Percentiles rank a stretch among this genome's conserved stretches.
Evolutionary conservation across 2,888 invertebrate genomes (phyloP).

Genomic region (Exocentrus adspersus): DNA sequence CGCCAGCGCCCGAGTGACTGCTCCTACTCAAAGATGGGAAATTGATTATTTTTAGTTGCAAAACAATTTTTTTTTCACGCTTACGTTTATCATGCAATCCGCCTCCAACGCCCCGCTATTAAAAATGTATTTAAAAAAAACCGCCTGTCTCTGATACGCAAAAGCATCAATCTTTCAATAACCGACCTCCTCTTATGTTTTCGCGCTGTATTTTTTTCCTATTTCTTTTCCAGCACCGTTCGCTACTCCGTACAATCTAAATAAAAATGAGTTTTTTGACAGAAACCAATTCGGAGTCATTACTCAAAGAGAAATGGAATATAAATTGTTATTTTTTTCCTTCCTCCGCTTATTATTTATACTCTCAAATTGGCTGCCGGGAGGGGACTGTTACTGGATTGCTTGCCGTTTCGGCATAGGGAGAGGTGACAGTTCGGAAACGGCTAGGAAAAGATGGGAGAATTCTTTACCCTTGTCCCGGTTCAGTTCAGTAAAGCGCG

Average conservation of each 20-base stretch:
- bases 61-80: too few species aligned
- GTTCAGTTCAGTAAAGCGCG: too few species aligned
- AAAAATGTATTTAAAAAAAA: constrained; percentile 16
- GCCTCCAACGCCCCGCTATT: not conserved
- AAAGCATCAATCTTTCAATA: constrained; percentile 18
- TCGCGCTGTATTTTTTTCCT: constrained; percentile 18
- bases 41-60: too few species aligned
- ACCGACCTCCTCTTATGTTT: constrained; percentile 12
- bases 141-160: not conserved
- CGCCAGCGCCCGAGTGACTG: too few species aligned
- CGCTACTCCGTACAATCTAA: constrained; percentile 23
- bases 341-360: constrained; percentile 9
- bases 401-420: too few species aligned
- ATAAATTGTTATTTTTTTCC: constrained; percentile 24
- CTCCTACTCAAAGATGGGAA: too few species aligned
- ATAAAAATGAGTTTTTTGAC: constrained; percentile 29
- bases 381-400: too few species aligned
- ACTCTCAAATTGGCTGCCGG: not conserved
- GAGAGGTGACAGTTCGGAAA: too few species aligned
- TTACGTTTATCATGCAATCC: too few species aligned
- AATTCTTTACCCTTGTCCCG: too few species aligned
- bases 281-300: constrained; percentile 26
- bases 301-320: constrained; percentile 28
- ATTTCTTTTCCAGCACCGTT: constrained; percentile 22
- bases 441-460: too few species aligned